phyloP scores from a whole-genome alignment of 1,140 invertebrate genomes.

The Hermetia illucens region DNA sequence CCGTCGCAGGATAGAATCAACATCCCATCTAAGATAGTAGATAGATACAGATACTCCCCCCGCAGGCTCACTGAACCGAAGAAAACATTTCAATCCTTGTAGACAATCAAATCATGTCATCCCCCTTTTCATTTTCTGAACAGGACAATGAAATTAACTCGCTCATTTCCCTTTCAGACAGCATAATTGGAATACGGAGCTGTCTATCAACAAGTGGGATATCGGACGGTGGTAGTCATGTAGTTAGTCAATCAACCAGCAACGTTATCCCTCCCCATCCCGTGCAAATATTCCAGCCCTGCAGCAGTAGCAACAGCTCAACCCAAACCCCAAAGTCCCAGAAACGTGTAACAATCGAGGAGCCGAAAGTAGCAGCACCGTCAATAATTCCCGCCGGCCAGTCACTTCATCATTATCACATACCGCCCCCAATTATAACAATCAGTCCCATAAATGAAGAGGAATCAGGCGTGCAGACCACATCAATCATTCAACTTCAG shows the following conservation, averaged over 20 bases:
- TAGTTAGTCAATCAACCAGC: background rate
- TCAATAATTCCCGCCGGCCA: conserved; percentile 25
- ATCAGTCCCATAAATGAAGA: background rate
- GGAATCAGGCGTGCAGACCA: background rate
- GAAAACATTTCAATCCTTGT: too few relatives aligned
- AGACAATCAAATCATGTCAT: too few relatives aligned
- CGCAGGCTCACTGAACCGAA: too few relatives aligned
- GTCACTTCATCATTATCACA: conserved; percentile 4
- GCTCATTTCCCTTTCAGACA: conserved; percentile 14
- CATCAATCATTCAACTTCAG: background rate
- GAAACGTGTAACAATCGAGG: conserved; percentile 27
- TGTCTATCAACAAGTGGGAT: conserved; percentile 12
- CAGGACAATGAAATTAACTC: background rate
- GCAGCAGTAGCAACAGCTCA: conserved; percentile 8
- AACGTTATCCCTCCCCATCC: conserved; percentile 7
- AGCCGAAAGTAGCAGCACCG: conserved; percentile 15
- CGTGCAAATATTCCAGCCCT: conserved; percentile 12
- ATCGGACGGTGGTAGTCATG: conserved; percentile 5
- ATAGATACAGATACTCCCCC: too few relatives aligned
- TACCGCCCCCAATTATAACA: conserved; percentile 1
- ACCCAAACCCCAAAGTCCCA: conserved; percentile 23
- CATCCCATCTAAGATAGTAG: too few relatives aligned
- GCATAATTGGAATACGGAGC: conserved; percentile 28
- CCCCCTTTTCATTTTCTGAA: too few relatives aligned
- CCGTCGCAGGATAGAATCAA: too few relatives aligned